Evolutionary conservation across 92 coral and sea anemone genomes (phyloP).

Genomic region (Siderastrea siderea): DNA sequence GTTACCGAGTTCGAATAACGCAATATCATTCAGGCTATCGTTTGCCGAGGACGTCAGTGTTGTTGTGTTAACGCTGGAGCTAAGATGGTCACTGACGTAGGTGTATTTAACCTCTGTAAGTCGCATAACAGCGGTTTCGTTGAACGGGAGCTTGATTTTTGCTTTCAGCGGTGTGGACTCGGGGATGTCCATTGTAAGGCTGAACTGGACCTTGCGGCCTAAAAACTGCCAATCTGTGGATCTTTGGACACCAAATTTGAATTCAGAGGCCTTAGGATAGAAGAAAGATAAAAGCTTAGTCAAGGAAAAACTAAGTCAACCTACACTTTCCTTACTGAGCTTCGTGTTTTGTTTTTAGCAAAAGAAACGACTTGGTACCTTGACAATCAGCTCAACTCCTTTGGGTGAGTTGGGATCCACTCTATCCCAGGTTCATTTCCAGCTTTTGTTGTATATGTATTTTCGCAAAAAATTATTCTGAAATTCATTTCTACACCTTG

Average conservation of each 20-base stretch:
- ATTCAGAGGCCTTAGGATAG: constrained; percentile 51
- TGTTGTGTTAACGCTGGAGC: constrained; percentile 48
- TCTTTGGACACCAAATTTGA: constrained; percentile 53
- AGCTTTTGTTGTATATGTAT: no score
- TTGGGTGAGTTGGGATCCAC: no score
- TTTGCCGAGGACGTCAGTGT: constrained; percentile 63
- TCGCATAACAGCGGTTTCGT: constrained; percentile 58
- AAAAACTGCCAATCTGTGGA: constrained; percentile 59
- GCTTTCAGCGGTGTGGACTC: constrained; percentile 56
- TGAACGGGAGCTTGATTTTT: constrained; percentile 68
- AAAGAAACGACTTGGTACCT: neutral
- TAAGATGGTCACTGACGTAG: constrained; percentile 20
- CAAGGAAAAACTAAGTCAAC: no score
- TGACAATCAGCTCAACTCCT: no score
- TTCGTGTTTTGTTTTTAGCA: neutral
- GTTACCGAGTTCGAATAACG: constrained; percentile 67
- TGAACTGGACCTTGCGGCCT: constrained; percentile 66
- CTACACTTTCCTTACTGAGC: neutral
- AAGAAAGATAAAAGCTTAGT: neutral
- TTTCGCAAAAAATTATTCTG: no score
- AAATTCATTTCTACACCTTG: no score
- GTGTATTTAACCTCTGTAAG: constrained; percentile 45
- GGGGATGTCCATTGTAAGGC: constrained; percentile 52
- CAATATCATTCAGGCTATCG: constrained; percentile 53
- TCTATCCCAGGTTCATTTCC: no score